Evolutionary conservation across 2,797 vertebrate species (phyloP).

Genomic region (Catostomus latipinnis): DNA sequence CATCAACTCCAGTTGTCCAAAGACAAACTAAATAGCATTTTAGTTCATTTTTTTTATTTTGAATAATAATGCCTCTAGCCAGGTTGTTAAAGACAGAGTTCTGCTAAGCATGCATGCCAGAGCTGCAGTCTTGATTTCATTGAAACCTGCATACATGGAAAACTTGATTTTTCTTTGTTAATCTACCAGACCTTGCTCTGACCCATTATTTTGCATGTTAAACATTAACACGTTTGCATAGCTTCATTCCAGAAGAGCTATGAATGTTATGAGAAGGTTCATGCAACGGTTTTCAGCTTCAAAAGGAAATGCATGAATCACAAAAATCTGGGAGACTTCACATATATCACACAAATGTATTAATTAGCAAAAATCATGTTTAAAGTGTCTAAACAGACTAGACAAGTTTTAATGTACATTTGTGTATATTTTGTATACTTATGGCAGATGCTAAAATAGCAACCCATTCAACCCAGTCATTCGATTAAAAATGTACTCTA

Average conservation of each 20-base stretch:
- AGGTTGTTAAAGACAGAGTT: not conserved
- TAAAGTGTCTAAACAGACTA: too few species aligned
- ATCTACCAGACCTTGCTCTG: not conserved
- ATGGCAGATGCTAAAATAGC: too few species aligned
- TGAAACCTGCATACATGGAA: not conserved
- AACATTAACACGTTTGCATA: not conserved
- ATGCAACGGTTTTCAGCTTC: not conserved
- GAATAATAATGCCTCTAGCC: not conserved
- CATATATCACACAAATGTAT: not conserved
- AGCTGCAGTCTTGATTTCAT: not conserved
- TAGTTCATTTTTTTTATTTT: not conserved
- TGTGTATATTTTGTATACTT: too few species aligned
- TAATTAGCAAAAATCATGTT: not conserved
- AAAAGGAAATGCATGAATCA: not conserved
- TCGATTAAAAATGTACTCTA: too few species aligned
- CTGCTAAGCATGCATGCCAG: slow-evolving; percentile 18
- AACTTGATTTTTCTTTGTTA: not conserved
- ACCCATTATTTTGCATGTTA: not conserved
- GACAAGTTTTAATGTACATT: too few species aligned
- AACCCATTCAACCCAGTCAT: too few species aligned
- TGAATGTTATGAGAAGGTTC: not conserved
- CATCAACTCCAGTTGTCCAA: not conserved
- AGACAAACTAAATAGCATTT: not conserved
- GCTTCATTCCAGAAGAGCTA: not conserved
- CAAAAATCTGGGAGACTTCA: not conserved